Conservation (phyloP, 2,797 vertebrate genomes). For the Eremophila alpestris region DNA sequence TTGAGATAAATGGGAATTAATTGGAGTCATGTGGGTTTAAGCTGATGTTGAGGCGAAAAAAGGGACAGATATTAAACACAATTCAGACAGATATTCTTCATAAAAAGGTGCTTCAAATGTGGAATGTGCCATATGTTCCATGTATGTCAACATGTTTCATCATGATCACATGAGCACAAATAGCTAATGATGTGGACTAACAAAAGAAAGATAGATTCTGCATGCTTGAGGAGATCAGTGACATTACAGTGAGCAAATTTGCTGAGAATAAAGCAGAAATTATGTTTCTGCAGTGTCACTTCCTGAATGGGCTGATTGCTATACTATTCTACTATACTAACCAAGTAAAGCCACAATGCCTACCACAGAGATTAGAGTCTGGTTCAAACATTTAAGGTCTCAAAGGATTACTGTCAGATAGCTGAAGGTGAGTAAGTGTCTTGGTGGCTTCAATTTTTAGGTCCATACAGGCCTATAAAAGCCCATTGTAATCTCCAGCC, state of each 20-base stretch:
- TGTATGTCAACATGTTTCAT: not conserved
- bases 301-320: not conserved
- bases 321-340: not conserved
- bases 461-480: not conserved
- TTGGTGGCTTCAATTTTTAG: not conserved
- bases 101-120: slow-evolving; percentile 64
- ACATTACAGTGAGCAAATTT: not conserved
- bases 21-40: slow-evolving; percentile 76
- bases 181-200: not conserved
- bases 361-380: not conserved
- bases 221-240: not conserved
- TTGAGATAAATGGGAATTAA: slow-evolving; percentile 77
- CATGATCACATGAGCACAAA: not conserved
- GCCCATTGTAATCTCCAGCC: not conserved
- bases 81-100: slow-evolving; percentile 70
- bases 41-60: slow-evolving; percentile 60
- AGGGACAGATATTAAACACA: slow-evolving; percentile 67
- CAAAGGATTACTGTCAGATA: not conserved
- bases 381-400: not conserved
- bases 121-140: slow-evolving; percentile 19
- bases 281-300: not conserved
- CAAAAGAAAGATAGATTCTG: not conserved
- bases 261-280: not conserved
- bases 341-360: not conserved
- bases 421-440: not conserved